Evolutionary conservation across 2,113 vertebrate genomes (phyloP).

Genomic region (Prunella fulvescens): DNA sequence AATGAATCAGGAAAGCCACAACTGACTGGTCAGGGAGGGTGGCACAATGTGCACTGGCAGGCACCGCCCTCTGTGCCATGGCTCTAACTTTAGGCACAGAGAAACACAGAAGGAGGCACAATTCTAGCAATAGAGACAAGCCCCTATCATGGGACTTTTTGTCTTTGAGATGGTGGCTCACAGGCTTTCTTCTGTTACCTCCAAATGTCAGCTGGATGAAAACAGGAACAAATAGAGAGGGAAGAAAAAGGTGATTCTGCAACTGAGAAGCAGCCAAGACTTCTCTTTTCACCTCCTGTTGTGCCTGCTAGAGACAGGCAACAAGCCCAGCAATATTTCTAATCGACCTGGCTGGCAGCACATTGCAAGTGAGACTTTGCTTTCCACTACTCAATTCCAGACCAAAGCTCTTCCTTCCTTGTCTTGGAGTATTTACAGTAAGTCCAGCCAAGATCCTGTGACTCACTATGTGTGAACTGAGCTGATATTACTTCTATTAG

Average conservation of each 20-base stretch:
- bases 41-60: fast-evolving
- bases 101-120: neutral
- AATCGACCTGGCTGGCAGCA: neutral
- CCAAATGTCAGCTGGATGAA: neutral
- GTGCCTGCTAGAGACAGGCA: neutral
- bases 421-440: neutral
- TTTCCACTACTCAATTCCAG: neutral
- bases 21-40: neutral
- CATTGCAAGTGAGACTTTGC: neutral
- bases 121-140: neutral
- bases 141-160: neutral
- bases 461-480: neutral
- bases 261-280: neutral
- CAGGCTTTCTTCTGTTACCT: neutral
- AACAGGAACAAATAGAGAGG: neutral
- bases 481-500: neutral
- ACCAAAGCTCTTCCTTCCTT: neutral
- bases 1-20: neutral
- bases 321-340: neutral
- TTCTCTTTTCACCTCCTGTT: neutral
- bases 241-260: neutral
- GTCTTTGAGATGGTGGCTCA: neutral
- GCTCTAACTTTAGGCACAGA: neutral
- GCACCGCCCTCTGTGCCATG: neutral
- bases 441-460: neutral